Evolutionary conservation across 92 coral and sea anemone genomes (phyloP).

Genomic region (Umimayanthus kanabou): DNA sequence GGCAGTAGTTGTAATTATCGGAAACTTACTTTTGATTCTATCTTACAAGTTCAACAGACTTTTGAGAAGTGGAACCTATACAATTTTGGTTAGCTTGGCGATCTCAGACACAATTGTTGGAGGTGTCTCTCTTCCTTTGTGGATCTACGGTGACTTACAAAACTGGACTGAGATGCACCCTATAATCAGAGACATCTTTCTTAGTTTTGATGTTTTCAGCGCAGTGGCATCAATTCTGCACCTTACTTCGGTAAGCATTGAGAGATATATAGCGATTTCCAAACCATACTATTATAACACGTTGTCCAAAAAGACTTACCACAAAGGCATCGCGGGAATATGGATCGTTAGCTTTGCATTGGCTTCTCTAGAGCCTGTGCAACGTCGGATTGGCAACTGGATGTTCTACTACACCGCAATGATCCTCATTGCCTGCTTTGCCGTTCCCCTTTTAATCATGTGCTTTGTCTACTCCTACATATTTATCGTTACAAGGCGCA

Average conservation of each 20-base stretch:
- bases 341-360: conserved; percentile 70
- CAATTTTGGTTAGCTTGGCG: conserved; percentile 72
- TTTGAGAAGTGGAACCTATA: conserved; percentile 65
- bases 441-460: conserved; percentile 47
- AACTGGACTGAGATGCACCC: conserved; percentile 50
- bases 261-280: conserved; percentile 88
- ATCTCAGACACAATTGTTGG: conserved; percentile 76
- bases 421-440: conserved; percentile 51
- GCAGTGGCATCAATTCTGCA: conserved; percentile 94
- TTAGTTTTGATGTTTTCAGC: conserved; percentile 81
- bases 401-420: conserved; percentile 40
- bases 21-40: conserved; percentile 67
- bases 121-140: conserved; percentile 63
- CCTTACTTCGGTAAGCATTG: conserved; percentile 81
- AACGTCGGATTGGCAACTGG: conserved; percentile 33
- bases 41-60: conserved; percentile 66
- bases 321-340: conserved; percentile 53
- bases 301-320: conserved; percentile 62
- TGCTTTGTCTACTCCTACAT: conserved; percentile 52
- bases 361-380: conserved; percentile 65
- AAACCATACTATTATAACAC: conserved; percentile 84
- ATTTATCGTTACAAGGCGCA: conserved; percentile 52
- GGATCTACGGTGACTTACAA: conserved; percentile 67
- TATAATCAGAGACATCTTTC: conserved; percentile 43
- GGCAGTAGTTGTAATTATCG: conserved; percentile 49